Conservation (phyloP, 2,113 vertebrate genomes). For the Neofelis nebulosa region DNA sequence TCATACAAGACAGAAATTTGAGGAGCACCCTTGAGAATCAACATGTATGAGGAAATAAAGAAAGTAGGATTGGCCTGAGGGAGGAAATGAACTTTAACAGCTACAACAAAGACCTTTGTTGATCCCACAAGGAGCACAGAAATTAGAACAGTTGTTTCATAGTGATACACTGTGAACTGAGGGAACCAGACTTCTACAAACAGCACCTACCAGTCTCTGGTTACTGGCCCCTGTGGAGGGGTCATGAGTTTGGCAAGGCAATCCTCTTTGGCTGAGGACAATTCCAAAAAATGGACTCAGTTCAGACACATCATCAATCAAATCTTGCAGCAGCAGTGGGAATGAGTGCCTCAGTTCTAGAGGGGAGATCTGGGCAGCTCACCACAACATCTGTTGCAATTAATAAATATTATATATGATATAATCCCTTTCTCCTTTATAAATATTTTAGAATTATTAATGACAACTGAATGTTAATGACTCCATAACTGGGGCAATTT, state of each 20-base stretch:
- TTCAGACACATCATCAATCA: neutral
- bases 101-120: neutral
- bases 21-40: neutral
- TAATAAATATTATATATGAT: neutral
- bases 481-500: neutral
- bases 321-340: neutral
- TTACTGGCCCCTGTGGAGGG: neutral
- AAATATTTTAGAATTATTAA: neutral
- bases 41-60: neutral
- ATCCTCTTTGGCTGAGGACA: neutral
- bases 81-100: neutral
- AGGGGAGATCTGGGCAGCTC: neutral
- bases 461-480: neutral
- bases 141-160: neutral
- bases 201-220: neutral
- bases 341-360: neutral
- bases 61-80: neutral
- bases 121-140: neutral
- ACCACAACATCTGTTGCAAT: neutral
- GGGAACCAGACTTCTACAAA: neutral
- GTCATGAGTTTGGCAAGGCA: neutral
- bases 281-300: neutral
- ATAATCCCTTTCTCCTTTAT: neutral
- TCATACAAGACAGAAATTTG: neutral
- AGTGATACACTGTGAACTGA: rapidly evolving